Evolutionary conservation across 2,113 vertebrate genomes (phyloP).

Genomic region (Motacilla tschutschensis): DNA sequence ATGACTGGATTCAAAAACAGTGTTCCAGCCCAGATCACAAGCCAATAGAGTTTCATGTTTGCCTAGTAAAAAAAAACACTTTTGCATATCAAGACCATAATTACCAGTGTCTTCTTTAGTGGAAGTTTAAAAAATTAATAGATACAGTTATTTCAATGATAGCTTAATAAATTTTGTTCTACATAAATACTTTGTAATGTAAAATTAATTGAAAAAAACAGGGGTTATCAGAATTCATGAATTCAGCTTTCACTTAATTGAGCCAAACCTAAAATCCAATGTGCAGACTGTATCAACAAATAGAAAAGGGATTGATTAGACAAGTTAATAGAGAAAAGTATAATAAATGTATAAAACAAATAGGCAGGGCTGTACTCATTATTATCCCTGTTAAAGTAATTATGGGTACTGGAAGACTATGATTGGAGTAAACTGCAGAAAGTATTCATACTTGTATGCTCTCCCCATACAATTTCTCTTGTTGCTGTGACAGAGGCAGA

Average conservation of each 20-base stretch:
- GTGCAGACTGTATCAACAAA: neutral
- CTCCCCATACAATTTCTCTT: neutral
- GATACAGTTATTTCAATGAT: neutral
- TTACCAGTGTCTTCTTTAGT: neutral
- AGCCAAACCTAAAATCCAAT: neutral
- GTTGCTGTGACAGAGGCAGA: neutral
- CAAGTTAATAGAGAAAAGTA: neutral
- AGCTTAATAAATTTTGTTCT: neutral
- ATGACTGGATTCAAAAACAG: constrained; percentile 18
- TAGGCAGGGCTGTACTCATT: neutral
- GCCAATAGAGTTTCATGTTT: constrained; percentile 59
- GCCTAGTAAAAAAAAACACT: constrained; percentile 46
- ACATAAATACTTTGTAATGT: neutral
- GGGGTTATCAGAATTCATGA: neutral
- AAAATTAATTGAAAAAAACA: neutral
- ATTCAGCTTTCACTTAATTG: neutral
- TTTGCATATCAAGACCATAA: neutral
- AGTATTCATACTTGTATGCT: neutral
- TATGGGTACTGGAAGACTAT: neutral
- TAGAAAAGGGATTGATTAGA: neutral
- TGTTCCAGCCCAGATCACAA: constrained; percentile 40
- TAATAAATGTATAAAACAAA: neutral
- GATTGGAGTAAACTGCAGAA: neutral
- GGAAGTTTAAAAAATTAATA: neutral
- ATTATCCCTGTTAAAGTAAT: neutral